Evolutionary conservation across 2,888 invertebrate species (phyloP).

Genomic region (Leptopterna dolabrata): DNA sequence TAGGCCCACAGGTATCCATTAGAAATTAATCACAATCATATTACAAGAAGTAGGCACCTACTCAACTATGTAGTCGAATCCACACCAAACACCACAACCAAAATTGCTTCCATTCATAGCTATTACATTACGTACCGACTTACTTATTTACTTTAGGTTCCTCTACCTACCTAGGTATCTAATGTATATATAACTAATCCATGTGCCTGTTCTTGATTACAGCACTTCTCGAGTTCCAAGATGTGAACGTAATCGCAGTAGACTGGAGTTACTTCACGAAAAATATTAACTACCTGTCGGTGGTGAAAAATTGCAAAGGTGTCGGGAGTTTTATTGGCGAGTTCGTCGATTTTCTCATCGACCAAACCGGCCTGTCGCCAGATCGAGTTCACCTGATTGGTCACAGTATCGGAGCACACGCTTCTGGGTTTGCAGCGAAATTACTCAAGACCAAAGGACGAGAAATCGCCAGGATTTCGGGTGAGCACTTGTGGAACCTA

Average conservation of each 20-base stretch:
- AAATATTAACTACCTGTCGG: conserved; percentile 36
- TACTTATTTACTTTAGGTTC: no score
- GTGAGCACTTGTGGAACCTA: no score
- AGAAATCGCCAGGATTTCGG: conserved; percentile 19
- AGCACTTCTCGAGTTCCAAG: conserved; percentile 16
- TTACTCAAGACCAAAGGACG: conserved; percentile 23
- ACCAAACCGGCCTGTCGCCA: background rate
- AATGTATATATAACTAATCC: background rate
- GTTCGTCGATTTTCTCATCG: conserved; percentile 53
- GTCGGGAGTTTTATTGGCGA: conserved; percentile 52
- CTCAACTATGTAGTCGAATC: no score
- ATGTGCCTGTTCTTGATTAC: background rate
- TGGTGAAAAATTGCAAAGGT: conserved; percentile 5
- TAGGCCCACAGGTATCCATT: no score
- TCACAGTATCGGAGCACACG: conserved; percentile 56
- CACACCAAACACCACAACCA: no score
- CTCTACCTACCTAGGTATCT: no score
- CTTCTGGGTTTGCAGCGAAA: conserved; percentile 55
- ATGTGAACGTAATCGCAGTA: conserved; percentile 57
- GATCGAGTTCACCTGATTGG: conserved; percentile 40
- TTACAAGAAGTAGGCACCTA: no score
- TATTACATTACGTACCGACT: no score
- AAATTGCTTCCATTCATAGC: no score
- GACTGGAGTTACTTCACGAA: conserved; percentile 55
- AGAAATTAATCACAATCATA: no score